phyloP scores from a whole-genome alignment of 2,888 invertebrate species.

The Crematogaster levior region DNA sequence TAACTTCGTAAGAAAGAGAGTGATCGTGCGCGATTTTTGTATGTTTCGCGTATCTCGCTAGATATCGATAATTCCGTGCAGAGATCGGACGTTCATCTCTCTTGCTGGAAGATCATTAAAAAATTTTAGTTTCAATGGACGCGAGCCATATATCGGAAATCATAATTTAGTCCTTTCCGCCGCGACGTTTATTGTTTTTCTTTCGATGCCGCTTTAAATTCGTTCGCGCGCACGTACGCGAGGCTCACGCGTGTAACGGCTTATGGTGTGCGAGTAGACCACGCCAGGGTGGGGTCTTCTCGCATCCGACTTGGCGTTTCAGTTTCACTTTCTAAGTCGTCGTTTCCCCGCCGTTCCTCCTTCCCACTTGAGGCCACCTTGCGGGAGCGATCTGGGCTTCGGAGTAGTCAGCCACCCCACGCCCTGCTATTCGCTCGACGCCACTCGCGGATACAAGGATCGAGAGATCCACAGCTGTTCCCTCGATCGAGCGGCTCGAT shows the following conservation, averaged over 20 bases:
- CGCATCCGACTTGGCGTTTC: constrained; percentile 84
- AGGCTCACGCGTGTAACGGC: constrained; percentile 33
- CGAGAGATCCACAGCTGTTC: constrained; percentile 52
- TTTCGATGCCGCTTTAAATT: constrained; percentile 33
- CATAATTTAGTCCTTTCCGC: background rate
- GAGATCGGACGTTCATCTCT: background rate
- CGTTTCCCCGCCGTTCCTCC: constrained; percentile 72
- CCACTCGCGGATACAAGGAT: constrained; percentile 65
- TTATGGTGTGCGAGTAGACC: constrained; percentile 73
- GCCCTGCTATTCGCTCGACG: constrained; percentile 71
- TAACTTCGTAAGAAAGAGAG: background rate
- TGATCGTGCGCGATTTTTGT: background rate
- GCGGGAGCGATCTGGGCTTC: constrained; percentile 73
- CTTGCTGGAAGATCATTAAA: background rate
- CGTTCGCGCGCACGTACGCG: constrained; percentile 21
- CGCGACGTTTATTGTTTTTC: constrained; percentile 6
- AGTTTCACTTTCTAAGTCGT: constrained; percentile 86
- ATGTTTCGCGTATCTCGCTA: background rate
- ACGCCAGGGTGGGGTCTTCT: constrained; percentile 84
- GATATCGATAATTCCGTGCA: background rate
- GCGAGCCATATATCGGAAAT: constrained; percentile 34
- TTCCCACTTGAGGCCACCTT: constrained; percentile 68
- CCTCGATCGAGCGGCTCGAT: constrained; percentile 49
- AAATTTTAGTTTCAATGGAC: constrained; percentile 1
- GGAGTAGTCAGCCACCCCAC: constrained; percentile 73